Base-by-base conservation (phyloP, 2,888 invertebrate genomes). In the Hypselothyrea guttata region DNA sequence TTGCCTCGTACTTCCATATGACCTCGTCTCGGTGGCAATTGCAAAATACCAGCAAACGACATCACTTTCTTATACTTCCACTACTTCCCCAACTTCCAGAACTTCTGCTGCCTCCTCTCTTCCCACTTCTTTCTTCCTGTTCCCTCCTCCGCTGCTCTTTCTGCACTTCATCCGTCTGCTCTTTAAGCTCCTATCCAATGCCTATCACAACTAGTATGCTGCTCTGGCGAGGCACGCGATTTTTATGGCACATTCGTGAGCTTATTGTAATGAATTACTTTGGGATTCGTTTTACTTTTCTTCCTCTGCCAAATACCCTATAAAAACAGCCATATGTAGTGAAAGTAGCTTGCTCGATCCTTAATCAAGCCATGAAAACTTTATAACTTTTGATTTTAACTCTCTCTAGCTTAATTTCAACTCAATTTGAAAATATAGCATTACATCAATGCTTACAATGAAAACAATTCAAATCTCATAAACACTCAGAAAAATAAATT, bases 241-340 rank as follows among this genome's bases (percentile, higher is more conserved):
- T 87, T 87, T 87, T 87, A 87, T 88, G 87, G 88, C 87, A 86
- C 82, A 86, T 82, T 87, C 84, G 86, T 86, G 86, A 84, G 87
- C 86, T 87, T 87, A 87, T 84, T 86, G 87, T 84, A 88, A 88
- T 88, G 87, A 87, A 87, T 88, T 86, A 86, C 86, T 76, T 72
- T 72, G 53, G 49, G 41, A 44, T 56, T 49, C 49, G n/a, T 54
- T 37, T 53, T 41, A 12, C 18, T 41, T 16, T 4, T 8, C 15
- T 11, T 30, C 31, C 22, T 12, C 16, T 4, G 12, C 18, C 1
- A 8, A 1, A 40, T 54, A 54, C 54, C 40, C 54, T 54, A 22
- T 38, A 38, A 15, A 0, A 8, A 37, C 4, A 4, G 22, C 3
- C 5, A 22, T 22, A 22, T 22, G 22, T 22, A 5, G 22, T 5